Evolutionary conservation across 1,140 invertebrate species (phyloP).

Genomic region (Aphaenogaster floridana): DNA sequence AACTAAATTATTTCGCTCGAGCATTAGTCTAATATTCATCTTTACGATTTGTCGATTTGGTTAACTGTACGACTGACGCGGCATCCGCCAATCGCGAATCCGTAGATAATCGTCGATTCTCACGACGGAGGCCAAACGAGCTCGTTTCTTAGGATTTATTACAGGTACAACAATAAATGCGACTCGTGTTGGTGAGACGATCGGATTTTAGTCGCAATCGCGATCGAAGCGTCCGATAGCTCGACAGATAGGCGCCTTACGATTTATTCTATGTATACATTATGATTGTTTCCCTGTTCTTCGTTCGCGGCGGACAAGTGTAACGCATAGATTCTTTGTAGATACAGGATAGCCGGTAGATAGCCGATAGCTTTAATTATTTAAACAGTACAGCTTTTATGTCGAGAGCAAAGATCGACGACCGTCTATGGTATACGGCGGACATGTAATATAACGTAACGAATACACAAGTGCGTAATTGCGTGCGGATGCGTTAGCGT

Average conservation of each 20-base stretch:
- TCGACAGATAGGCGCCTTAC: constrained; percentile 75
- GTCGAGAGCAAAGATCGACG: constrained; percentile 65
- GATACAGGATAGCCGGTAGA: constrained; percentile 85
- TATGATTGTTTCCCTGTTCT: constrained; percentile 63
- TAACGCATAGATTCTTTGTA: constrained; percentile 84
- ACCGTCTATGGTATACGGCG: constrained; percentile 57
- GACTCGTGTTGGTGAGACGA: constrained; percentile 34
- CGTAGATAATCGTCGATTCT: constrained; percentile 56
- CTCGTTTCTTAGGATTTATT: constrained; percentile 21
- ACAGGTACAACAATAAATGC: constrained; percentile 35
- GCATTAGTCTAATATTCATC: constrained; percentile 66
- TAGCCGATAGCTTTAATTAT: constrained; percentile 87
- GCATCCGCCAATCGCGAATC: constrained; percentile 22
- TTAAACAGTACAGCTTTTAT: constrained; percentile 82
- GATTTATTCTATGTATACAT: constrained; percentile 66
- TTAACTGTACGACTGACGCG: constrained; percentile 52
- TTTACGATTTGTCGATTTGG: constrained; percentile 55
- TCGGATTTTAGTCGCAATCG: constrained; percentile 5
- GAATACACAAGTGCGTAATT: constrained; percentile 65
- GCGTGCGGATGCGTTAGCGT: constrained; percentile 67
- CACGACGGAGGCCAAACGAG: constrained; percentile 17
- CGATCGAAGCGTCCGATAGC: constrained; percentile 28
- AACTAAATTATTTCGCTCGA: constrained; percentile 80
- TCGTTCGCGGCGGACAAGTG: constrained; percentile 81
- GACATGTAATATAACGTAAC: constrained; percentile 77